Base-by-base conservation (phyloP, 35 echinoderm and acorn worm genomes). In the Ophiothrix spiculata region DNA sequence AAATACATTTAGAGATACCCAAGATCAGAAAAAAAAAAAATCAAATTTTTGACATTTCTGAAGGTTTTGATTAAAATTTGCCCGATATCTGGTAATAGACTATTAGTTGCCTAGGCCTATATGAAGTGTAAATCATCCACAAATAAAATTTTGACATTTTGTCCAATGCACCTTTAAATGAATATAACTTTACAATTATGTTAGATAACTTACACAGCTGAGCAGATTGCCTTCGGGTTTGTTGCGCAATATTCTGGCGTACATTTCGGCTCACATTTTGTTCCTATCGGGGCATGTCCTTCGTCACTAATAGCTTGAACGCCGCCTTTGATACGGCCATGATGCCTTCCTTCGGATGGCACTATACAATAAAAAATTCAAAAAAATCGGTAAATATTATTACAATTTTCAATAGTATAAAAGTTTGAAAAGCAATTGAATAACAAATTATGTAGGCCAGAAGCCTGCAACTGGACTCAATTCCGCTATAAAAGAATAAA, bases 191-290 rank as follows among this genome's bases (percentile, higher is more conserved):
- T n/a, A n/a, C n/a, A n/a, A n/a, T n/a, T n/a, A n/a, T n/a, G n/a
- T n/a, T n/a, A n/a, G n/a, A n/a, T n/a, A 49, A 96, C 94, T 97
- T 87, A 97, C 94, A 93, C 75, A 74, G 94, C 94, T 17, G 94
- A 97, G 56, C 94, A 97, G 31, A 97, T 93, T 36, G 87, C 91
- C 80, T 92, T 92, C 0, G 90, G 83, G 77, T 93, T 92, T 38
- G 75, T 64, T 39, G 40, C 45, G 81, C 94, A 97, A 82, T 87
- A 97, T 41, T 92, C 94, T 84, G 94, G 90, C 23, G 94, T 97
- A 74, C 94, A 97, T 41, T 93, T 97, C 0, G 94, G 94, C 37
- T 87, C 39, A 78, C 91, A 97, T 0, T 33, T 75, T 54, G 74
- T 60, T 37, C 32, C 78, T n/a, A n/a, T n/a, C n/a, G n/a, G n/a